Evolutionary conservation across 2,888 invertebrate genomes (phyloP).

Genomic region (Dioctria linearis): DNA sequence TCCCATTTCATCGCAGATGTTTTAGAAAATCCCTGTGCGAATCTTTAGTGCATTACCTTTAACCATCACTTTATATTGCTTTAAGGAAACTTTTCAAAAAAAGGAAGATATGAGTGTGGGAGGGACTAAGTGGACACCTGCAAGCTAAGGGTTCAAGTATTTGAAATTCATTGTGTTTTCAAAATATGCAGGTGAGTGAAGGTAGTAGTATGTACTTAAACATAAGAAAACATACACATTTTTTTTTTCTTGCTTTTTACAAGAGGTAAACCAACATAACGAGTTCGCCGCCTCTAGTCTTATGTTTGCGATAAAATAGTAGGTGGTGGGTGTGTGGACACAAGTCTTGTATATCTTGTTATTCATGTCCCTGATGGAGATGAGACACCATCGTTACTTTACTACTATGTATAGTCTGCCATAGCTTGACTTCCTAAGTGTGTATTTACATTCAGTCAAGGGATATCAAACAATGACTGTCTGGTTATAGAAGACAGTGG

Average conservation of each 20-base stretch:
- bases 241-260: neutral
- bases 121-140: too few relatives aligned
- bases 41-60: neutral
- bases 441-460: neutral
- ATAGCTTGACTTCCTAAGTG: neutral
- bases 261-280: neutral
- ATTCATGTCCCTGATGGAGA: neutral
- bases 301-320: neutral
- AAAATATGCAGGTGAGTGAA: too few relatives aligned
- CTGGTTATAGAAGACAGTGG: conserved; percentile 56
- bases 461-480: conserved; percentile 42
- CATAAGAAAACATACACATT: neutral
- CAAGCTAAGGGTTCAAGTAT: too few relatives aligned
- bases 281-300: neutral
- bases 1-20: conserved; percentile 3
- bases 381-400: neutral
- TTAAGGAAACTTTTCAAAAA: too few relatives aligned
- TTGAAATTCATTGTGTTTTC: too few relatives aligned
- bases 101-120: too few relatives aligned
- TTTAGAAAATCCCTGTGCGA: neutral
- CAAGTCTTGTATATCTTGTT: neutral
- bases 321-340: neutral
- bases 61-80: too few relatives aligned
- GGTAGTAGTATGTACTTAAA: too few relatives aligned
- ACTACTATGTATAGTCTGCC: too few relatives aligned